A percentile compares a stretch with the other conserved stretches of the same genome.
These are phyloP conservation scores for Marmota flaviventris DNA, from an alignment of 2,113 vertebrate genomes.

Conservation along the genomic window DNA sequence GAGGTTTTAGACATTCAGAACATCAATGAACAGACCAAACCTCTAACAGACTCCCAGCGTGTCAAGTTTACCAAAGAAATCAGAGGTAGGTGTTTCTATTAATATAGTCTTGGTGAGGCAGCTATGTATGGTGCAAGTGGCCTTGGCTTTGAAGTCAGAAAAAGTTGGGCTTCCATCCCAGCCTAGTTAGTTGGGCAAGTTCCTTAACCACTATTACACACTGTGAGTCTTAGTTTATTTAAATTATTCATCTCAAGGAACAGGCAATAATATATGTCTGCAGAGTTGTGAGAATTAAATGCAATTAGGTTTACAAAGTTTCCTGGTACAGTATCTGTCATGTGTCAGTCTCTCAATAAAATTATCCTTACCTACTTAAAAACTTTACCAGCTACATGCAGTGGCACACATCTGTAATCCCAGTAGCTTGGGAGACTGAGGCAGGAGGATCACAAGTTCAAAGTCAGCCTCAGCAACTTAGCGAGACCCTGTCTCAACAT, in stretches of 20 bases:
- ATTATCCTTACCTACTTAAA: constrained; percentile 32
- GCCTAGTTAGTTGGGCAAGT: not conserved
- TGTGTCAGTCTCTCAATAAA: not conserved
- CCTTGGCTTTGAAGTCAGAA: not conserved
- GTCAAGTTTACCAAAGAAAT: constrained; percentile 99
- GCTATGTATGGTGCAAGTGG: not conserved
- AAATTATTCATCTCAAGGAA: constrained; percentile 3
- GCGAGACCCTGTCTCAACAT: too few relatives aligned
- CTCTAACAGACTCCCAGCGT: constrained; percentile 98
- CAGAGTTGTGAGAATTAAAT: constrained; percentile 28
- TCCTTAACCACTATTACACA: constrained; percentile 13
- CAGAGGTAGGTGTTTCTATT: constrained; percentile 90
- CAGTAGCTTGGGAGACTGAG: too few relatives aligned
- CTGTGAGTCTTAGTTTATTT: not conserved
- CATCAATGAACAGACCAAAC: constrained; percentile 99
- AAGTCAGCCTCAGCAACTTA: too few relatives aligned
- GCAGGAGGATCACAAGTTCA: too few relatives aligned
- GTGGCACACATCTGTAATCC: too few relatives aligned
- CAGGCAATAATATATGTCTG: constrained; percentile 9
- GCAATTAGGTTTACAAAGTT: not conserved
- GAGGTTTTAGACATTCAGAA: constrained; percentile 99
- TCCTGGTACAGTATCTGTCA: not conserved
- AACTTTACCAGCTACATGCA: too few relatives aligned
- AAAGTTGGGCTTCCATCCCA: constrained; percentile 25
- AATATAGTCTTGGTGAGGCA: not conserved